phyloP scores from a whole-genome alignment of 2,113 vertebrate genomes.

The Nerophis lumbriciformis region DNA sequence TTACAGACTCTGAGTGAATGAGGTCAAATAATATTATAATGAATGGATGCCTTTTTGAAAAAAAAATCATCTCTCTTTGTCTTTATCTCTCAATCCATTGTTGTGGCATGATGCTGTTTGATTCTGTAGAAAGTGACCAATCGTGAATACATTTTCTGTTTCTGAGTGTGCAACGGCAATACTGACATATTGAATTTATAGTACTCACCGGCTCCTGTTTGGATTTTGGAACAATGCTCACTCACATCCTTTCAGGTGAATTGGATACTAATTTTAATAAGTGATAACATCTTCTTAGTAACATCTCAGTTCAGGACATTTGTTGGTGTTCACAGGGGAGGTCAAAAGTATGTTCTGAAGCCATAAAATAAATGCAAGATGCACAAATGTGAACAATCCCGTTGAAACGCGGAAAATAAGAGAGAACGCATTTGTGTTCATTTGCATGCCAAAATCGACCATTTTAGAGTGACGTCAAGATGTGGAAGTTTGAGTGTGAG shows the following conservation, averaged over 20 bases:
- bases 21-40: slow-evolving; percentile 47
- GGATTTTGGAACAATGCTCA: slow-evolving; percentile 28
- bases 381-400: slow-evolving; percentile 58
- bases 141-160: slow-evolving; percentile 59
- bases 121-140: slow-evolving; percentile 67
- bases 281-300: slow-evolving; percentile 33
- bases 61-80: slow-evolving; percentile 32
- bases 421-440: slow-evolving; percentile 68
- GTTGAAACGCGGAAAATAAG: slow-evolving; percentile 45
- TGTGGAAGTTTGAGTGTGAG: slow-evolving; percentile 64
- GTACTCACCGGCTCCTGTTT: slow-evolving; percentile 47
- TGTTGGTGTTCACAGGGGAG: slow-evolving; percentile 7
- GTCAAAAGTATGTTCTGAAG: slow-evolving; percentile 64
- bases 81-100: slow-evolving; percentile 51
- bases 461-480: slow-evolving; percentile 66
- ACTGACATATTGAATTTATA: slow-evolving; percentile 52
- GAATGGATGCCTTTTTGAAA: slow-evolving; percentile 52
- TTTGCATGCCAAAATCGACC: slow-evolving; percentile 68
- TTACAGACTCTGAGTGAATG: slow-evolving; percentile 59
- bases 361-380: slow-evolving; percentile 65
- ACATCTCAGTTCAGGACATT: slow-evolving; percentile 19
- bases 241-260: slow-evolving; percentile 34
- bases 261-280: slow-evolving; percentile 26
- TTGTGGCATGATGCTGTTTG: slow-evolving; percentile 71
- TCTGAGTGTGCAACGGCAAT: slow-evolving; percentile 56